Conservation (phyloP, 1,140 invertebrate species). For the Proctacanthus coquilletti region DNA sequence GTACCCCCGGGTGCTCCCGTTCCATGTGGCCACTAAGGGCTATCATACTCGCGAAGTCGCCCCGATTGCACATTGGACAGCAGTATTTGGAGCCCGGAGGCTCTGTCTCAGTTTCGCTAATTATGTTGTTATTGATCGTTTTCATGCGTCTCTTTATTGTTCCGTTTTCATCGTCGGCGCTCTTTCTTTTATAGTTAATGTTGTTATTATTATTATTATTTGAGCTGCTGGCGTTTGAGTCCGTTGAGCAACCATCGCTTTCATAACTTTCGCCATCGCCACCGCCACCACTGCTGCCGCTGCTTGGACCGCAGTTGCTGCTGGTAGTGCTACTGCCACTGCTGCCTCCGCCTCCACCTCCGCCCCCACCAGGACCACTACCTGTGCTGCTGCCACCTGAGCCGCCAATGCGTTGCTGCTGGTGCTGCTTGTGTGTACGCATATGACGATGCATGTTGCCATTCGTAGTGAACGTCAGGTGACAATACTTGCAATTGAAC, state of each 20-base stretch:
- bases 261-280: slow-evolving; percentile 23
- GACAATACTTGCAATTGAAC: slow-evolving; percentile 62
- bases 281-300: slow-evolving; percentile 15
- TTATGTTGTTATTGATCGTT: slow-evolving; percentile 18
- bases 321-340: slow-evolving; percentile 22
- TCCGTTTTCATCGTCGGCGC: slow-evolving; percentile 8
- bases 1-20: slow-evolving; percentile 49
- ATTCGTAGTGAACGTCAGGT: slow-evolving; percentile 72
- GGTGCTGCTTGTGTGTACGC: slow-evolving; percentile 45
- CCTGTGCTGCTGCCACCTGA: slow-evolving; percentile 20
- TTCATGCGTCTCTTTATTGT: slow-evolving; percentile 14
- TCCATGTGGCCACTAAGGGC: slow-evolving; percentile 52
- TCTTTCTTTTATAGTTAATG: slow-evolving; percentile 9
- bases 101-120: slow-evolving; percentile 3
- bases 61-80: slow-evolving; percentile 43
- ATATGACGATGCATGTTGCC: slow-evolving; percentile 79
- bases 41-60: slow-evolving; percentile 41
- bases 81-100: slow-evolving; percentile 6
- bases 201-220: slow-evolving; percentile 11
- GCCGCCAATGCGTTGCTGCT: slow-evolving; percentile 29
- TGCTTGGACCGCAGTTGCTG: slow-evolving; percentile 28
- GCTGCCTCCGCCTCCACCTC: too few relatives aligned
- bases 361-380: slow-evolving; percentile 17
- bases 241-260: slow-evolving; percentile 28
- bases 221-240: slow-evolving; percentile 18